Percentiles rank a stretch among this genome's conserved stretches.
These are phyloP conservation scores for Myotis davidii DNA, from an alignment of 2,113 vertebrate species.

Conservation along the genomic window DNA sequence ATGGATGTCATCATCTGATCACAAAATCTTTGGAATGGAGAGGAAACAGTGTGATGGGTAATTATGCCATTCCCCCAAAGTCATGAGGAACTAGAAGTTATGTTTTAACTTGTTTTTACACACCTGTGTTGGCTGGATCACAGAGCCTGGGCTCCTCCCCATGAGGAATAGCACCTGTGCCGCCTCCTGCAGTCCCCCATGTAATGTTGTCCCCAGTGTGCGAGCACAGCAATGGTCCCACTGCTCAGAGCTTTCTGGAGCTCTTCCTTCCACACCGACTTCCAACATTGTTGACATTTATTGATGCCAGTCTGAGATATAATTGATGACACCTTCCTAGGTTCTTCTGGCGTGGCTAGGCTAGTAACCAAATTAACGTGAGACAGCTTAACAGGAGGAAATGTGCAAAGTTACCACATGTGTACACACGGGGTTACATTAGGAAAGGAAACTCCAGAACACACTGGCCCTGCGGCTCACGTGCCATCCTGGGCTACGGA, in stretches of 20 bases:
- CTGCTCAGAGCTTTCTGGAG: not conserved
- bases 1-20: not conserved
- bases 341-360: not conserved
- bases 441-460: too few species aligned
- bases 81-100: not conserved
- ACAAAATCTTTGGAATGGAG: not conserved
- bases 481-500: not conserved
- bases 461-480: too few species aligned
- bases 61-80: not conserved
- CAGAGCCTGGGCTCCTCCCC: not conserved
- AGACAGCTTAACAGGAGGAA: not conserved
- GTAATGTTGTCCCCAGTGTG: not conserved
- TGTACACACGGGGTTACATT: too few species aligned
- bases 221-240: not conserved
- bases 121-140: conserved; percentile 9
- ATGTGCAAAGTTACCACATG: too few species aligned
- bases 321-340: not conserved
- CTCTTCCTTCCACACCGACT: not conserved
- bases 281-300: not conserved
- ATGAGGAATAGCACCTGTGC: not conserved
- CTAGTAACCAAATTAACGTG: not conserved
- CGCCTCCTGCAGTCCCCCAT: not conserved
- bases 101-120: not conserved
- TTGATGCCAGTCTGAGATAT: not conserved
- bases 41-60: not conserved